These are phyloP conservation scores for Heloderma charlesbogerti DNA, from an alignment of 2,113 vertebrate genomes.

Conservation along the genomic window DNA sequence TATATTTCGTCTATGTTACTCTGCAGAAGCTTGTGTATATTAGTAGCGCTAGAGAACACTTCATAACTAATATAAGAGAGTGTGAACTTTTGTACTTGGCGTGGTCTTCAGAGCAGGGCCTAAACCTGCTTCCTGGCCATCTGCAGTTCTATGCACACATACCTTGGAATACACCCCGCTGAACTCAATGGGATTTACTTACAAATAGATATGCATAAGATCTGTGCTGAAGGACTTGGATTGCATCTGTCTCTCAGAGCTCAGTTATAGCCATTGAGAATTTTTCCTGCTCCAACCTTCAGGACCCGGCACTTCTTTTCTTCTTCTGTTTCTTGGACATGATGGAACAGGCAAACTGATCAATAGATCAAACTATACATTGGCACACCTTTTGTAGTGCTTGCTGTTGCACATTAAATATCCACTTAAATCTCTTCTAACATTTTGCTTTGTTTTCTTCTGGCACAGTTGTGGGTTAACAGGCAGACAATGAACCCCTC, in stretches of 20 bases:
- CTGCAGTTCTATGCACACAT: too few species aligned
- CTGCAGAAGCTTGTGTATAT: neutral
- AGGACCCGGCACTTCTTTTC: neutral
- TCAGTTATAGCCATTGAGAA: neutral
- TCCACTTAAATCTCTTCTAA: neutral
- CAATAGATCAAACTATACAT: neutral
- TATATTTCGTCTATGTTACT: neutral
- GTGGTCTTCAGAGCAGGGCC: neutral
- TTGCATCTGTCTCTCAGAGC: neutral
- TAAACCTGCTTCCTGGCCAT: neutral
- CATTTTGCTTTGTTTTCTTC: neutral
- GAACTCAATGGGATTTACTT: neutral
- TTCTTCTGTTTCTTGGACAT: neutral
- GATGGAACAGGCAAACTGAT: neutral
- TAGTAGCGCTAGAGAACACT: too few species aligned
- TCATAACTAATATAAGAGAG: too few species aligned
- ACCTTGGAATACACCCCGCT: neutral
- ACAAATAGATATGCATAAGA: too few species aligned
- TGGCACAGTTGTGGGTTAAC: neutral
- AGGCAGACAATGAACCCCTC: neutral
- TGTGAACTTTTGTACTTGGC: neutral
- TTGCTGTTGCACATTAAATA: neutral
- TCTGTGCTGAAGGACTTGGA: neutral
- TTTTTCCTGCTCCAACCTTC: neutral
- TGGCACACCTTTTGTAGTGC: neutral